These are phyloP conservation scores for Spea hammondii DNA, from an alignment of 2,797 vertebrate species.

Conservation along the genomic window DNA sequence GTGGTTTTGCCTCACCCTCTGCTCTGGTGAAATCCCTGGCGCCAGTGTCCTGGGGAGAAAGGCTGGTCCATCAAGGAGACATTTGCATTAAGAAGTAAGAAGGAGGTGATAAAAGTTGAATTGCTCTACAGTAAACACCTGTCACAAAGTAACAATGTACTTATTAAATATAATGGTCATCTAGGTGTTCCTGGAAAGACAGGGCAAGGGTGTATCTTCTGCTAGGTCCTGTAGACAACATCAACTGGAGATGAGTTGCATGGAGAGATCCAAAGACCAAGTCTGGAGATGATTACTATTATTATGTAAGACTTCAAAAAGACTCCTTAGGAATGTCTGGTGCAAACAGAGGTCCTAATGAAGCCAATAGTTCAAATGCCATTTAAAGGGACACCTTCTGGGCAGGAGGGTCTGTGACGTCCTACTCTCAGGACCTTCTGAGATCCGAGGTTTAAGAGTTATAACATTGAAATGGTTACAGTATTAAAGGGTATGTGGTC, in stretches of 20 bases:
- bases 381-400: no score
- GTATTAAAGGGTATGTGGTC: no score
- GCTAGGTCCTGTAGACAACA: background rate
- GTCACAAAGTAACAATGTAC: constrained; percentile 9
- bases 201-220: background rate
- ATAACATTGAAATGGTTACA: no score
- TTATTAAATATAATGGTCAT: constrained; percentile 21
- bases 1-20: constrained; percentile 40
- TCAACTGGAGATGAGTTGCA: background rate
- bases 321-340: background rate
- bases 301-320: background rate
- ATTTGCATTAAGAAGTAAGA: constrained; percentile 36
- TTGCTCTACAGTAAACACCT: constrained; percentile 42
- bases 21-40: constrained; percentile 55
- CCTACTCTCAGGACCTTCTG: no score
- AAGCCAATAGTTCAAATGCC: no score
- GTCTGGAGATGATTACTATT: background rate
- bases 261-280: background rate
- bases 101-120: constrained; percentile 37
- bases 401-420: no score
- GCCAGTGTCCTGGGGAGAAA: constrained; percentile 59
- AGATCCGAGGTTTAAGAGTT: no score
- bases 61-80: constrained; percentile 31
- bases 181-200: background rate
- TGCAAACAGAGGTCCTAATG: background rate